Conservation (phyloP, 2,797 vertebrate genomes). For the Nyctalus aviator region DNA sequence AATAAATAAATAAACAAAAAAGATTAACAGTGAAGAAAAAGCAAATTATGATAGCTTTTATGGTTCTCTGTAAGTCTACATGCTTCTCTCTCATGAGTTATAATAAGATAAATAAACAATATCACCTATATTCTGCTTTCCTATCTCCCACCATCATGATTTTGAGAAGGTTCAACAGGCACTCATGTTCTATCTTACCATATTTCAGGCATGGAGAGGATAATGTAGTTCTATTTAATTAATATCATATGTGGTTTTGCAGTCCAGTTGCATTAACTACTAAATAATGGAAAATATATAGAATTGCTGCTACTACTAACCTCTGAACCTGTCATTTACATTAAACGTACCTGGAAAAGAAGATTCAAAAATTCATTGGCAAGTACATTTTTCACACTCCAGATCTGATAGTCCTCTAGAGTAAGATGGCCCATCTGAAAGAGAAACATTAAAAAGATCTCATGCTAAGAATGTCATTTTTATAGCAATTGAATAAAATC, state of each 20-base stretch:
- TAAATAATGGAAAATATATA: slow-evolving; percentile 25
- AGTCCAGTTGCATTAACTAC: background rate
- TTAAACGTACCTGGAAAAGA: slow-evolving; percentile 95
- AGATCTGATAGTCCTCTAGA: slow-evolving; percentile 99
- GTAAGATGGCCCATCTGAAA: slow-evolving; percentile 95
- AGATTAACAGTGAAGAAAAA: slow-evolving; percentile 41
- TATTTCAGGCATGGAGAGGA: background rate
- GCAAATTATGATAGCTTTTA: slow-evolving; percentile 43
- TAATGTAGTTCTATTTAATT: background rate
- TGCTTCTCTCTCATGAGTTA: background rate
- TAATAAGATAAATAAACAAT: background rate
- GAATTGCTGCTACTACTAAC: slow-evolving; percentile 23
- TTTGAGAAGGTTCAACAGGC: background rate
- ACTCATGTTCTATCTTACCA: background rate
- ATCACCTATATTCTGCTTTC: background rate
- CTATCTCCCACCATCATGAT: background rate
- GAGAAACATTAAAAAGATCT: slow-evolving; percentile 45
- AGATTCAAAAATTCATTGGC: slow-evolving; percentile 99
- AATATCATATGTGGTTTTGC: background rate
- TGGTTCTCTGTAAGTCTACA: background rate
- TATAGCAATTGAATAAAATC: slow-evolving; percentile 37
- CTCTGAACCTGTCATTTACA: background rate
- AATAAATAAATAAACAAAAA: too few species aligned
- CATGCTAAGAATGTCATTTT: slow-evolving; percentile 10
- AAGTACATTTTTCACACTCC: slow-evolving; percentile 98